Percentiles rank a stretch among this genome's conserved stretches.
These are phyloP conservation scores for Eutolmus rufibarbis DNA, from an alignment of 2,888 invertebrate genomes.

Conservation along the genomic window DNA sequence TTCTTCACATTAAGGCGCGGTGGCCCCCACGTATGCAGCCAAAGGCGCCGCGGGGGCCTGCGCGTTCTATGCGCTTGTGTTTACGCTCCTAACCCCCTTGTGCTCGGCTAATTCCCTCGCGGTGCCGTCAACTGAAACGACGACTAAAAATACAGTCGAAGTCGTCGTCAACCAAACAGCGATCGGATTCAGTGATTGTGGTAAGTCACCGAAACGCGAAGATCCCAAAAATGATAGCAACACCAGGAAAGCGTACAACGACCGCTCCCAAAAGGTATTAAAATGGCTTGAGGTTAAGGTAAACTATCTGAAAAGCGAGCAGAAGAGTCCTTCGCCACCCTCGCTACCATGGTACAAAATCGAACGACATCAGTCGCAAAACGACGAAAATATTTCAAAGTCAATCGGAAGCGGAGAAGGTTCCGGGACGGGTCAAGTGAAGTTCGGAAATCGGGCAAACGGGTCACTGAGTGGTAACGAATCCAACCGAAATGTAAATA, in stretches of 20 bases:
- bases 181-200: neutral
- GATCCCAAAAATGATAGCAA: constrained; percentile 19
- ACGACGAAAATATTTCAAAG: constrained; percentile 47
- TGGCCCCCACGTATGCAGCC: constrained; percentile 62
- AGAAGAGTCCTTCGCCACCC: neutral
- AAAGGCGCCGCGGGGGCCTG: constrained; percentile 63
- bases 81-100: constrained; percentile 56
- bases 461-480: neutral
- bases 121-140: constrained; percentile 53
- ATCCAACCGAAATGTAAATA: neutral
- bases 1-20: constrained; percentile 55
- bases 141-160: neutral
- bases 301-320: neutral
- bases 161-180: neutral
- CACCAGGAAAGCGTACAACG: neutral
- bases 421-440: neutral
- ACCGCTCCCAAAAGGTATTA: neutral
- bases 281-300: constrained; percentile 43
- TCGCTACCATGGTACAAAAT: constrained; percentile 51
- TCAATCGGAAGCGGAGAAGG: constrained; percentile 46
- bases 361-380: constrained; percentile 45
- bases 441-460: neutral
- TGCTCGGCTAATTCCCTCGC: constrained; percentile 60
- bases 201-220: neutral
- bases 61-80: constrained; percentile 54